phyloP scores from a whole-genome alignment of 2,888 invertebrate genomes.

The Sinopyrophorus schimmeli region DNA sequence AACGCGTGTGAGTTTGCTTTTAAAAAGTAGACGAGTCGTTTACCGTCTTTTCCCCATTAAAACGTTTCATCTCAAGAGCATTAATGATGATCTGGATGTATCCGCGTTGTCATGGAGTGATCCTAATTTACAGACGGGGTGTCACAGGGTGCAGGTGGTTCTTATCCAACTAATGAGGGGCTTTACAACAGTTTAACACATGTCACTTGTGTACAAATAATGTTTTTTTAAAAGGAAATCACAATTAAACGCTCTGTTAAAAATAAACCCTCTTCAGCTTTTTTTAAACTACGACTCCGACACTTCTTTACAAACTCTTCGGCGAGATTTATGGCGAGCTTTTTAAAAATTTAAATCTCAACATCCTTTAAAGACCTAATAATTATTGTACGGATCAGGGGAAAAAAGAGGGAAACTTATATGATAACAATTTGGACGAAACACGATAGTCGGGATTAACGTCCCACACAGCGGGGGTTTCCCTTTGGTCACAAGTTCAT shows the following conservation, averaged over 20 bases:
- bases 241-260: no score
- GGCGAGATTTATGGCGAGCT: no score
- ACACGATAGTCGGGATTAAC: slow-evolving; percentile 18
- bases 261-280: no score
- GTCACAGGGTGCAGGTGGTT: slow-evolving; percentile 47
- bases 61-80: slow-evolving; percentile 11
- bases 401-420: no score
- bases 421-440: slow-evolving; percentile 18
- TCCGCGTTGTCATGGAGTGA: slow-evolving; percentile 41
- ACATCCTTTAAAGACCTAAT: no score
- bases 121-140: slow-evolving; percentile 43
- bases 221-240: slow-evolving; percentile 21
- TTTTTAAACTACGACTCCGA: no score
- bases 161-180: slow-evolving; percentile 48
- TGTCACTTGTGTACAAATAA: slow-evolving; percentile 31
- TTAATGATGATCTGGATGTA: slow-evolving; percentile 28
- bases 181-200: slow-evolving; percentile 37
- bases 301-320: no score
- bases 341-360: no score
- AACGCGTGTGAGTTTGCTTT: no score
- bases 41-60: slow-evolving; percentile 10
- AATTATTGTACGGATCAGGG: no score
- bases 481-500: slow-evolving; percentile 26
- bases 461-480: slow-evolving; percentile 21
- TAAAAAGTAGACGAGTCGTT: no score